Conservation (phyloP, 2,888 invertebrate genomes). For the Amiota minor region DNA sequence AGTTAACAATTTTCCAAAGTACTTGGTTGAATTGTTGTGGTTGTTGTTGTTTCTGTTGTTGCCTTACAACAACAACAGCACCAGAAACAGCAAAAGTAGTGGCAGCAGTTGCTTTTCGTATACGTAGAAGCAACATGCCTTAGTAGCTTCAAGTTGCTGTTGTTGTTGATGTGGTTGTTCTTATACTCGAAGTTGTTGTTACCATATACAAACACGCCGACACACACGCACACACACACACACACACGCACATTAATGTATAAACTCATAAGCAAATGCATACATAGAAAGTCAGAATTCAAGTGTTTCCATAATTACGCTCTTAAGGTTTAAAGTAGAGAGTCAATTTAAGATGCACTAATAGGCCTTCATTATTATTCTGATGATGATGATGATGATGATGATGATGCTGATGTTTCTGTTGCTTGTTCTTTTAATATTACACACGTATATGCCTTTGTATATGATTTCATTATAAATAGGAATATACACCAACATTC, state of each 20-base stretch:
- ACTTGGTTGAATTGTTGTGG: conserved; percentile 34
- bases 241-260: neutral
- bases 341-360: conserved; percentile 21
- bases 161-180: neutral
- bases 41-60: conserved; percentile 6
- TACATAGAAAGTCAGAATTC: too few relatives aligned
- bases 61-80: neutral
- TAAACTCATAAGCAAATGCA: too few relatives aligned
- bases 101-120: neutral
- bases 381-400: neutral
- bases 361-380: conserved; percentile 13
- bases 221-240: neutral
- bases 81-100: neutral
- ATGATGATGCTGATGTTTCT: too few relatives aligned
- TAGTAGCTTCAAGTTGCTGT: conserved; percentile 20
- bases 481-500: too few relatives aligned
- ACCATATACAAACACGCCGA: neutral
- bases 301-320: neutral
- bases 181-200: conserved; percentile 1
- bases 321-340: conserved; percentile 11
- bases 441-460: too few relatives aligned
- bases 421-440: too few relatives aligned
- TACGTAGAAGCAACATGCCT: neutral
- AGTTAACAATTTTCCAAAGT: conserved; percentile 56
- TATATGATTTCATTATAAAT: too few relatives aligned